Conservation (phyloP, 2,888 invertebrate genomes). For the Drosophila cognata region DNA sequence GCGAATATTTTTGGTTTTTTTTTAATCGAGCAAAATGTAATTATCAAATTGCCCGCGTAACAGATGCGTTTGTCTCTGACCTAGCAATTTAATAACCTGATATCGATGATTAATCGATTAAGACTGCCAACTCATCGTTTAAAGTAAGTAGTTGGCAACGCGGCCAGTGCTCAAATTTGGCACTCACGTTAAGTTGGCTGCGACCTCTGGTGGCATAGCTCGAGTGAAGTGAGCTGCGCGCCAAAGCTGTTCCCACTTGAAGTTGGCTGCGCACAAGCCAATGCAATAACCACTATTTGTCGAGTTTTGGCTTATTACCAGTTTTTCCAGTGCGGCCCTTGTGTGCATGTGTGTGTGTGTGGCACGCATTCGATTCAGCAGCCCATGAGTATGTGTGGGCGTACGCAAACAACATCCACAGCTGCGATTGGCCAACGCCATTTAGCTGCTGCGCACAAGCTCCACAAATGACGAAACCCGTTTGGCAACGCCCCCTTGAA, state of each 20-base stretch:
- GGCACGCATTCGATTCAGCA: conserved; percentile 12
- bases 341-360: conserved; percentile 8
- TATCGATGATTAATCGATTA: conserved; percentile 2
- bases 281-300: conserved; percentile 36
- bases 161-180: conserved; percentile 6
- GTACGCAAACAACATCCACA: conserved; percentile 51
- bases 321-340: conserved; percentile 2
- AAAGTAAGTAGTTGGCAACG: conserved; percentile 42
- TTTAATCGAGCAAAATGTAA: neutral
- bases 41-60: neutral
- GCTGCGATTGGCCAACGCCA: conserved; percentile 37
- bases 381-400: conserved; percentile 28
- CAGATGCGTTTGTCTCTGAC: neutral
- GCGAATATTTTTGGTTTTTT: neutral
- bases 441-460: conserved; percentile 41
- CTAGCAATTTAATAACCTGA: too few species aligned
- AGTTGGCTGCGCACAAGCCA: conserved; percentile 25
- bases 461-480: conserved; percentile 32
- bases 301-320: conserved; percentile 15
- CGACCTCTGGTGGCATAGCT: neutral
- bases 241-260: conserved; percentile 32
- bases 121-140: neutral
- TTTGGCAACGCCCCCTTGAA: conserved; percentile 40
- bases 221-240: conserved; percentile 26
- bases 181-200: conserved; percentile 21